Evolutionary conservation across 2,113 vertebrate genomes (phyloP), one percentile per base, ranked within the genome.

Genomic region (Oncorhynchus clarkii): DNA sequence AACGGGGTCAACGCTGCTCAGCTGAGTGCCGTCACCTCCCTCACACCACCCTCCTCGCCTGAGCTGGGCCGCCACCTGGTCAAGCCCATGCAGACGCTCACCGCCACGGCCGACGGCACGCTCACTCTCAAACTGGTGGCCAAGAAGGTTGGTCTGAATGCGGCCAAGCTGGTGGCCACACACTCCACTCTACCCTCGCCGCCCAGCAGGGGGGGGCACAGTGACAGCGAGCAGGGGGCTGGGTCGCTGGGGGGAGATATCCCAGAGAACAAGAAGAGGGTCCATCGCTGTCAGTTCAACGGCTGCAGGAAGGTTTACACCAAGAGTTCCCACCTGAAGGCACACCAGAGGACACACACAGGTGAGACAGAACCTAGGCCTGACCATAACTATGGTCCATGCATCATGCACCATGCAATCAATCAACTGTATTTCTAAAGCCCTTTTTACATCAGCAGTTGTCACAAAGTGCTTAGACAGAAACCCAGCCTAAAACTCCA

Each of bases 241-340:
- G 0, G 74, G 79, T 90, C 94, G 86, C 92, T 96, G 91, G 92
- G 93, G 75, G 96, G 95, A 69, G 95, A 93, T 0, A 91, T 94
- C 75, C 94, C 95, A 0, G 97, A 99, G 91, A 98, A 97, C 92
- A 99, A 99, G 94, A 98, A 98, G 94, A 95, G 97, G 79, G 97
- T 99, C 82, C 97, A 99, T 84, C 95, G 97, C 83, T 99, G 97
- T 88, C 97, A 98, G 75, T 99, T 99, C 89, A 99, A 98, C 74
- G 97, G 97, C 88, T 99, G 97, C 91, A 95, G 97, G 84, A 99
- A 99, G 91, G 97, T 99, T 91, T 99, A 99, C 92, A 99, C 97
- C 93, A 99, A 99, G 94, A 99, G 97, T 88, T 99, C 97, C 84
- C 97, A 99, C 89, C 92, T 99, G 92, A 99, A 99, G 93, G 97